phyloP scores from a whole-genome alignment of 2,113 vertebrate species.

The Osmerus eperlanus region DNA sequence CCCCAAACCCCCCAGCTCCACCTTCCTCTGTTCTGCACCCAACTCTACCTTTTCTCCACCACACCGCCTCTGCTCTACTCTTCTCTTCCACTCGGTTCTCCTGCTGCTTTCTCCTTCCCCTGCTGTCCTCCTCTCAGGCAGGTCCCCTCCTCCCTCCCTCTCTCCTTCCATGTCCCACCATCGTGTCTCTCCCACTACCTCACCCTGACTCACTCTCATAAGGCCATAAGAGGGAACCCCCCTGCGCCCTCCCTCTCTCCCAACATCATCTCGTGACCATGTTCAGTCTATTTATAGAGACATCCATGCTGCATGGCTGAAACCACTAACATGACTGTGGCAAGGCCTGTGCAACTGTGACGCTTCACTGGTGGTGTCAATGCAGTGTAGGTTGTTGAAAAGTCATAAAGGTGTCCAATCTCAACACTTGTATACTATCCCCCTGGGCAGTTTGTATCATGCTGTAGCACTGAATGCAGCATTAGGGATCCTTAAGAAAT shows the following conservation, averaged over 20 bases:
- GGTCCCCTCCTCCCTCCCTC: slow-evolving; percentile 35
- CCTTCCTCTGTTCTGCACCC: slow-evolving; percentile 58
- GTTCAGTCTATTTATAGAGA: slow-evolving; percentile 46
- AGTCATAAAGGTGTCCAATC: slow-evolving; percentile 11
- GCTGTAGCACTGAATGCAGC: background rate
- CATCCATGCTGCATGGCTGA: slow-evolving; percentile 16
- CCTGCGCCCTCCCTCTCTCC: slow-evolving; percentile 7
- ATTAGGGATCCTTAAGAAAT: background rate
- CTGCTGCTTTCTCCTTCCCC: slow-evolving; percentile 29
- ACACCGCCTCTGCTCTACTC: slow-evolving; percentile 64
- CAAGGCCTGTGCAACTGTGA: background rate
- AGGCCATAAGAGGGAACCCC: slow-evolving; percentile 17
- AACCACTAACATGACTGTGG: background rate
- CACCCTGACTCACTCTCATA: slow-evolving; percentile 20
- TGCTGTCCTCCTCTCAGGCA: slow-evolving; percentile 51
- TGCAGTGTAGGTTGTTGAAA: background rate
- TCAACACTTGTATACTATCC: too few species aligned
- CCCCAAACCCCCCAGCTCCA: slow-evolving; percentile 58
- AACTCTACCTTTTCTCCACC: slow-evolving; percentile 53
- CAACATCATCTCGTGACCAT: slow-evolving; percentile 23
- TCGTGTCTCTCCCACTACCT: slow-evolving; percentile 21
- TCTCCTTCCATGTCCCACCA: slow-evolving; percentile 16
- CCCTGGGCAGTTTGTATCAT: background rate
- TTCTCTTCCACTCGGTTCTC: slow-evolving; percentile 42
- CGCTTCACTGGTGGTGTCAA: background rate